phyloP scores from a whole-genome alignment of 2,888 invertebrate species.

The Drosophila affinis region DNA sequence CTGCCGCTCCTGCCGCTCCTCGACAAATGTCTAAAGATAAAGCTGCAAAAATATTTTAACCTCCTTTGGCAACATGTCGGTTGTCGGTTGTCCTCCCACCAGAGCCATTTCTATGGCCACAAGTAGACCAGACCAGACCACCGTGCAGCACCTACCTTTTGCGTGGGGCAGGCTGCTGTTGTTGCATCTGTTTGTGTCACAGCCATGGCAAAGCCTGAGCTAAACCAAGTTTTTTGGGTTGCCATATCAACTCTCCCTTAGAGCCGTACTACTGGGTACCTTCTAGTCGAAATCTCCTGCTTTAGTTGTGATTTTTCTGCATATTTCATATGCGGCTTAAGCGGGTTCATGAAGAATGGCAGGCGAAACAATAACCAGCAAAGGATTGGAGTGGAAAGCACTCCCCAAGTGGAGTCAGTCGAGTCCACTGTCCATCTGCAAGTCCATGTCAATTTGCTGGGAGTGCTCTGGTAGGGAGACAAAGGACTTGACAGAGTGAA shows the following conservation, averaged over 20 bases:
- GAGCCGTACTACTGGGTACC: not conserved
- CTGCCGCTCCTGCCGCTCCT: constrained; percentile 9
- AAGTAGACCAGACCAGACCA: constrained; percentile 33
- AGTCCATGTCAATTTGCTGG: constrained; percentile 55
- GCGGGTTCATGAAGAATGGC: constrained; percentile 34
- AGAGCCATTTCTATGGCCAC: constrained; percentile 11
- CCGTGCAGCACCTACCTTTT: constrained; percentile 32
- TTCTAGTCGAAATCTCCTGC: not conserved
- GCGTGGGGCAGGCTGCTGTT: constrained; percentile 16
- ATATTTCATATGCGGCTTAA: constrained; percentile 69
- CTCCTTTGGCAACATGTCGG: constrained; percentile 75
- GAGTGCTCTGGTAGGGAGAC: constrained; percentile 20
- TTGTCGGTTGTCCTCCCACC: constrained; percentile 7
- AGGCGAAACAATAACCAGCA: constrained; percentile 24
- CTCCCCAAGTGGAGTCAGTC: not conserved
- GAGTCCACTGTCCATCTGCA: not conserved
- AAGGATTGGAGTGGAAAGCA: constrained; percentile 12
- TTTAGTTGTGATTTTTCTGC: constrained; percentile 50
- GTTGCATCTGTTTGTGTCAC: constrained; percentile 33
- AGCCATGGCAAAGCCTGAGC: constrained; percentile 50
- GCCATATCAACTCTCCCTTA: too few species aligned
- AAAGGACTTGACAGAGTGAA: constrained; percentile 55
- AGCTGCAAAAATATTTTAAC: constrained; percentile 79
- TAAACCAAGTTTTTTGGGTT: constrained; percentile 63
- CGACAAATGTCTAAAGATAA: constrained; percentile 73